Base-by-base conservation (phyloP, 2,113 vertebrate species). In the Campylomormyrus tamandua region DNA sequence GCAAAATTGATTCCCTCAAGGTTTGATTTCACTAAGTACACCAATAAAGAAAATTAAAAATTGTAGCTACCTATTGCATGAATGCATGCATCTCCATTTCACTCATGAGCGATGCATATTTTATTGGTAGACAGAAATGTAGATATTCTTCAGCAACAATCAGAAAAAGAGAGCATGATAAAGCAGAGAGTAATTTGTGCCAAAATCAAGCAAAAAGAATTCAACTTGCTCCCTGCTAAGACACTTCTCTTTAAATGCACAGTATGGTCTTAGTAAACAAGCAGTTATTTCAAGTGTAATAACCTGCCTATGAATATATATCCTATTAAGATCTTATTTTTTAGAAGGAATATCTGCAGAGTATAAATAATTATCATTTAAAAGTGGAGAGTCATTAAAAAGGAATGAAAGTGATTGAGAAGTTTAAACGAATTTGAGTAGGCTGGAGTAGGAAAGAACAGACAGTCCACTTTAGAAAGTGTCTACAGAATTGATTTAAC, bases 401-500 rank as follows among this genome's bases (percentile, higher is more conserved):
- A 94, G 87, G 95, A 94, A 96, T 87, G 90, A 93, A 95, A 95
- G 95, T 95, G 95, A 97, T 95, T 93, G 95, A 96, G 96, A 96
- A 94, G 94, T 92, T 94, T 94, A 93, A 95, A 90, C 95, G 95
- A 93, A 94, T 95, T 91, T 92, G 93, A 93, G 92, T 90, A 89
- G 91, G 92, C 93, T 94, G 95, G 95, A 96, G 95, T 89, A 92
- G 91, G 97, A 95, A 95, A 94, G 96, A 96, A 96, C 95, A 97
- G 96, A 96, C 97, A 97, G 96, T 97, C 96, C 97, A 97, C 96
- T 97, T 97, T 96, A 95, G 96, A 97, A 96, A 97, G 96, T 96
- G 96, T 97, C 96, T 97, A 92, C 96, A 95, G 97, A 97, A 97
- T 97, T 97, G 97, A 97, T 97, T 97, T 97, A 97, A 97, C 96